Base-by-base conservation (phyloP, 2,888 invertebrate genomes). In the Agelastica alni region DNA sequence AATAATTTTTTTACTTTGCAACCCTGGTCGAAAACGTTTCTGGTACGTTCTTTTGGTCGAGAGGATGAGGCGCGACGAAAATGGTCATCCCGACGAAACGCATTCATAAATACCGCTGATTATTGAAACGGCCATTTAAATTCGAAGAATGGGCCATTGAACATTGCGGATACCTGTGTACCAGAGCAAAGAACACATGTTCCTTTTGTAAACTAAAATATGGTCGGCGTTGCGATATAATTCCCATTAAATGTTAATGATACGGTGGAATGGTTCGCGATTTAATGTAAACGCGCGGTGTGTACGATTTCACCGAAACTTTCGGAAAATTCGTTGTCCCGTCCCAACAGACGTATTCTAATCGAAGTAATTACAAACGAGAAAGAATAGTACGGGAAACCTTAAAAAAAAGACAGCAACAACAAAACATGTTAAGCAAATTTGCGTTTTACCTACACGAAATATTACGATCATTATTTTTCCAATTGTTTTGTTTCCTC, bases 201-300 rank as follows among this genome's bases (percentile, higher is more conserved):
- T 73, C 69, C 72, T 70, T 75, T 75, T 75, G 75, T 75, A 62
- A 58, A 58, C 64, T 69, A 63, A 74, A 67, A 72, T 73, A 73
- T 69, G 68, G 67, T 68, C 62, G 62, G 54, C 56, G 63, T 59
- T 60, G 64, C 61, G 64, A 65, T 69, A 75, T 74, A 74, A 75
- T 71, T 75, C 73, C 72, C 74, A 75, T 75, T 75, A 75, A 75
- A 76, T 75, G 75, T 75, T 76, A 76, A 75, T 75, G 74, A 71
- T 72, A 71, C 75, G 67, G 71, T 67, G 72, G 73, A 73, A 73
- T 74, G 72, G 72, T 71, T 72, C 73, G 73, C 74, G 73, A 73
- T 71, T 75, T 73, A 70, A 74, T 71, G 73, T 72, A 68, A 70
- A 73, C 71, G 71, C 66, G 70, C 66, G 62, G 68, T n/a, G n/a